phyloP scores from a whole-genome alignment of 1,140 invertebrate species.

The Copidosoma floridanum region DNA sequence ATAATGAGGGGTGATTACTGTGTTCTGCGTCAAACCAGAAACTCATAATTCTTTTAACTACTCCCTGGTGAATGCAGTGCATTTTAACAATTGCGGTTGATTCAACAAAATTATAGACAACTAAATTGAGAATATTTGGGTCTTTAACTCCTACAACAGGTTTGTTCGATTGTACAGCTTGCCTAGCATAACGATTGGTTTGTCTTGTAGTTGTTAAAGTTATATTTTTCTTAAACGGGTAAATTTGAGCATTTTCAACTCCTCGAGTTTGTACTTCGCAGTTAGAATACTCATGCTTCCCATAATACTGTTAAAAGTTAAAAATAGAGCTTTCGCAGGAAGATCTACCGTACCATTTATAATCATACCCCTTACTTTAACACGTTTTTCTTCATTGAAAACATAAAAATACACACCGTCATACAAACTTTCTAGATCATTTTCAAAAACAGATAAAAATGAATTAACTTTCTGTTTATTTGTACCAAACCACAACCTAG shows the following conservation, averaged over 20 bases:
- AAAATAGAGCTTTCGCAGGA: slow-evolving; percentile 17
- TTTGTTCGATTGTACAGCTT: not conserved
- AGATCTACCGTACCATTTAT: not conserved
- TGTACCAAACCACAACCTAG: not conserved
- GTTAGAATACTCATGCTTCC: slow-evolving; percentile 10
- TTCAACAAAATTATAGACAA: slow-evolving; percentile 18
- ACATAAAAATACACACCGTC: not conserved
- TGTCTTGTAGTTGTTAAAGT: slow-evolving; percentile 23
- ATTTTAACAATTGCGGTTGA: slow-evolving; percentile 24
- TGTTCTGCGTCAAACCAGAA: slow-evolving; percentile 15
- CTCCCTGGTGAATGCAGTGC: slow-evolving; percentile 29
- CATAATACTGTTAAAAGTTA: slow-evolving; percentile 18
- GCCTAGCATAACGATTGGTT: slow-evolving; percentile 2
- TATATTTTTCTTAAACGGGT: slow-evolving; percentile 6
- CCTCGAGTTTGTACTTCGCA: slow-evolving; percentile 6
- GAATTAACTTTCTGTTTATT: not conserved
- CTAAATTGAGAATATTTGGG: not conserved
- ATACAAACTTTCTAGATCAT: not conserved
- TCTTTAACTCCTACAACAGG: slow-evolving; percentile 28
- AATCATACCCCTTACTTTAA: not conserved
- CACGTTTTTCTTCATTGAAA: not conserved
- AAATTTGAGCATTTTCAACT: not conserved
- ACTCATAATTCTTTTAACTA: slow-evolving; percentile 12
- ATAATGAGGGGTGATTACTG: not conserved
- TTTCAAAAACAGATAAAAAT: not conserved